Conservation (phyloP, 1,140 invertebrate genomes). For the Meloidogyne exigua region DNA sequence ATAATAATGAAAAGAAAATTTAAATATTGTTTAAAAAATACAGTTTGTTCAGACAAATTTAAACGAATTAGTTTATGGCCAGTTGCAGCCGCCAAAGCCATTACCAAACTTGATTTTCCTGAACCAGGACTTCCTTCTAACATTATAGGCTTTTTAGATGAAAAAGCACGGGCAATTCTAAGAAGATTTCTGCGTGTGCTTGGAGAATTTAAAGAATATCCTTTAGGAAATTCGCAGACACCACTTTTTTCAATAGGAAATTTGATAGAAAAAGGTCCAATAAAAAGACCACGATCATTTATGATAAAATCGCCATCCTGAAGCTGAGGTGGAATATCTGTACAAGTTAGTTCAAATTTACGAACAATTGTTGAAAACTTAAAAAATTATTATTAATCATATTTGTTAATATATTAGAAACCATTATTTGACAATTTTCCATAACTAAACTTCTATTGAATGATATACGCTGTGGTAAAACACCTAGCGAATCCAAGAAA, state of each 20-base stretch:
- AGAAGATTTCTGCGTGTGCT: conserved; percentile 77
- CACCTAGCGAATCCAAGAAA: conserved; percentile 83
- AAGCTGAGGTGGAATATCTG: neutral
- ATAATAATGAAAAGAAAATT: neutral
- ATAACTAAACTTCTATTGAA: conserved; percentile 26
- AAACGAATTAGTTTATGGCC: conserved; percentile 81
- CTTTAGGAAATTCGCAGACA: neutral
- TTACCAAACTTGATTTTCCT: conserved; percentile 91
- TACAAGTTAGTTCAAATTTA: neutral
- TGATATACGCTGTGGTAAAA: conserved; percentile 43
- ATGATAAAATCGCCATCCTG: neutral
- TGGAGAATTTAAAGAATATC: conserved; percentile 44
- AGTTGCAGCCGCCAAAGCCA: conserved; percentile 81
- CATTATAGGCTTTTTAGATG: conserved; percentile 83
- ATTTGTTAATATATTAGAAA: neutral
- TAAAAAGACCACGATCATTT: conserved; percentile 1
- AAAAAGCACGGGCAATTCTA: conserved; percentile 80
- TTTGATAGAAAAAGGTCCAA: conserved; percentile 25
- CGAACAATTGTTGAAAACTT: conserved; percentile 17
- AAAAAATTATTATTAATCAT: neutral
- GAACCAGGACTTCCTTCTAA: conserved; percentile 96
- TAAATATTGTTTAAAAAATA: conserved; percentile 63
- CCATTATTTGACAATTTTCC: conserved; percentile 23
- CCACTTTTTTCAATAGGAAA: neutral
- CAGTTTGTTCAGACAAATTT: conserved; percentile 96